Evolutionary conservation across 2,113 vertebrate genomes (phyloP).

Genomic region (Serinus canaria): DNA sequence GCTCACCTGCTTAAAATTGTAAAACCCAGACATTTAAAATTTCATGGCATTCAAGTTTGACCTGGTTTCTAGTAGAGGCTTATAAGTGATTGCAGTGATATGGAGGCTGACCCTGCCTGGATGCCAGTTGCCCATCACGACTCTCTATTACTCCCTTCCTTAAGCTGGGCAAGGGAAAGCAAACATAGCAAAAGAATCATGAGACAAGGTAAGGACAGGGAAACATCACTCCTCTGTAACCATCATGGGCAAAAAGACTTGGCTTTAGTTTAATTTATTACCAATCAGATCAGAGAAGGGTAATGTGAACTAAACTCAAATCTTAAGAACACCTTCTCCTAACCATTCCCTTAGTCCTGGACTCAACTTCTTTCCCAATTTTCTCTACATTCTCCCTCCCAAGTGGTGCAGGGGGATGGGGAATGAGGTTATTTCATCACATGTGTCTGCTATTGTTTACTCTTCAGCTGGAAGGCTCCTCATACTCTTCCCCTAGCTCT

Average conservation of each 20-base stretch:
- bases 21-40: neutral
- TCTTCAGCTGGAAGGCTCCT: neutral
- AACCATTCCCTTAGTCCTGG: accelerated
- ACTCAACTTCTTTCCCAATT: neutral
- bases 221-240: neutral
- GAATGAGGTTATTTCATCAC: neutral
- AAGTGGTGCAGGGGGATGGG: accelerated
- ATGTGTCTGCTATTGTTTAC: neutral
- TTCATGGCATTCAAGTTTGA: neutral
- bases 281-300: neutral
- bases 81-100: neutral
- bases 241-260: neutral
- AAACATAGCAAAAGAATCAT: neutral
- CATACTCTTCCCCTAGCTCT: neutral
- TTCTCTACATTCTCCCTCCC: neutral
- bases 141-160: neutral
- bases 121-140: neutral
- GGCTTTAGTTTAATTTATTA: neutral
- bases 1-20: neutral
- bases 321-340: neutral
- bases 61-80: neutral
- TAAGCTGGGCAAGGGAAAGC: neutral
- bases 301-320: neutral
- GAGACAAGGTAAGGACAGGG: neutral
- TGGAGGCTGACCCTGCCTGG: neutral